phyloP scores from a whole-genome alignment of 2,888 invertebrate species.

The Alentia gelatinosa region DNA sequence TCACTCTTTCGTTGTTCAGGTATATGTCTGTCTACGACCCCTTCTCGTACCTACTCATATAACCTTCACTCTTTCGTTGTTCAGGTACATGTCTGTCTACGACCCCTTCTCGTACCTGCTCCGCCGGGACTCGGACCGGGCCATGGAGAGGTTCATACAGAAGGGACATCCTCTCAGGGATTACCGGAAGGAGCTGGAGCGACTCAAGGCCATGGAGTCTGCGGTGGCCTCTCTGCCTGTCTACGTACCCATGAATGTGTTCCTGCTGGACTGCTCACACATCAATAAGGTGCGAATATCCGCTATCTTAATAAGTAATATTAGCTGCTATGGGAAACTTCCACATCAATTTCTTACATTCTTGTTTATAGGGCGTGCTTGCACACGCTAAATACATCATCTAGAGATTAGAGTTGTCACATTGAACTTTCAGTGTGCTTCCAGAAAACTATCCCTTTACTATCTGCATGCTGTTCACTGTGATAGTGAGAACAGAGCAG shows the following conservation, averaged over 20 bases:
- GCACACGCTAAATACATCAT: no score
- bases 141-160: slow-evolving; percentile 75
- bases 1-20: no score
- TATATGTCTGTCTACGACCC: no score
- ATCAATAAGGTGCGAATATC: slow-evolving; percentile 74
- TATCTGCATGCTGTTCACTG: no score
- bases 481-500: no score
- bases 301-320: not conserved
- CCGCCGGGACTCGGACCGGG: slow-evolving; percentile 72
- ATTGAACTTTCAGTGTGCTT: no score
- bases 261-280: slow-evolving; percentile 76
- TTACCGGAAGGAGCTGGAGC: slow-evolving; percentile 76
- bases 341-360: not conserved
- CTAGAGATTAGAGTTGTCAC: no score
- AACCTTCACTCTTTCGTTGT: no score
- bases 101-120: slow-evolving; percentile 76
- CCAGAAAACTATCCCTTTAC: no score
- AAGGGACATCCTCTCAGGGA: slow-evolving; percentile 75
- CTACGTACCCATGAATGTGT: slow-evolving; percentile 78
- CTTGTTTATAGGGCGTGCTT: no score
- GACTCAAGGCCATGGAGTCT: slow-evolving; percentile 74
- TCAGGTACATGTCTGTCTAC: slow-evolving; percentile 76
- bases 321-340: not conserved
- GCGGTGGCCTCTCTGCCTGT: slow-evolving; percentile 77
- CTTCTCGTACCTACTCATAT: no score